Conservation (phyloP, 2,888 invertebrate species). For the Mythimna ferrago region DNA sequence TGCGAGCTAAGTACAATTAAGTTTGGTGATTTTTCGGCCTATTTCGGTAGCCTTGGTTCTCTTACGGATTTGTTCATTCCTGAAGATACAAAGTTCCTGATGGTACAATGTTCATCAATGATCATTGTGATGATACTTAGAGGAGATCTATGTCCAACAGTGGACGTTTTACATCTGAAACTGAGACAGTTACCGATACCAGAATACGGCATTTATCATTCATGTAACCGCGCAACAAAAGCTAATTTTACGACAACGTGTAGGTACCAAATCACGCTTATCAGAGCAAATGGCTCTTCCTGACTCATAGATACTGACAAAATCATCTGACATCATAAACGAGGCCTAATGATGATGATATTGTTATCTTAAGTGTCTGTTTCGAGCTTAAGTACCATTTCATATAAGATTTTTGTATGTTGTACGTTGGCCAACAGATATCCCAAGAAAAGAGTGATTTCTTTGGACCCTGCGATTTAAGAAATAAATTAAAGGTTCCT, state of each 20-base stretch:
- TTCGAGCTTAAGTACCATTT: conserved; percentile 29
- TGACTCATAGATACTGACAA: conserved; percentile 14
- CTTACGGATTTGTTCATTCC: too few species aligned
- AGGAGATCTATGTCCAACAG: too few species aligned
- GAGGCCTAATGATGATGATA: conserved; percentile 33
- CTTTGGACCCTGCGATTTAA: neutral
- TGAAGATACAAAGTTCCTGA: too few species aligned
- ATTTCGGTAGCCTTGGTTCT: too few species aligned
- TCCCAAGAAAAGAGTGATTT: neutral
- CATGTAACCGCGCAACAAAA: neutral
- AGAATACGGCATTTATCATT: neutral
- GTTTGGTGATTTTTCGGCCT: too few species aligned
- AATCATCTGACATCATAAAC: conserved; percentile 36
- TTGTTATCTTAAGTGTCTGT: conserved; percentile 48
- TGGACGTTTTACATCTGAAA: too few species aligned
- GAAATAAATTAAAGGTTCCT: neutral
- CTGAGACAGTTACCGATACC: too few species aligned
- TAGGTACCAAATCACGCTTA: conserved; percentile 13
- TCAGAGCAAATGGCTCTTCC: conserved; percentile 5
- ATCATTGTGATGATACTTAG: too few species aligned
- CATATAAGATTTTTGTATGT: conserved; percentile 16
- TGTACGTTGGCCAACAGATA: conserved; percentile 10
- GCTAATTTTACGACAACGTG: neutral
- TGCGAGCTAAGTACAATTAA: too few species aligned
- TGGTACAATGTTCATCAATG: too few species aligned